Evolutionary conservation across 2,888 invertebrate species (phyloP), one percentile per base, ranked within the genome.

Genomic region (Heliothis peltigera): DNA sequence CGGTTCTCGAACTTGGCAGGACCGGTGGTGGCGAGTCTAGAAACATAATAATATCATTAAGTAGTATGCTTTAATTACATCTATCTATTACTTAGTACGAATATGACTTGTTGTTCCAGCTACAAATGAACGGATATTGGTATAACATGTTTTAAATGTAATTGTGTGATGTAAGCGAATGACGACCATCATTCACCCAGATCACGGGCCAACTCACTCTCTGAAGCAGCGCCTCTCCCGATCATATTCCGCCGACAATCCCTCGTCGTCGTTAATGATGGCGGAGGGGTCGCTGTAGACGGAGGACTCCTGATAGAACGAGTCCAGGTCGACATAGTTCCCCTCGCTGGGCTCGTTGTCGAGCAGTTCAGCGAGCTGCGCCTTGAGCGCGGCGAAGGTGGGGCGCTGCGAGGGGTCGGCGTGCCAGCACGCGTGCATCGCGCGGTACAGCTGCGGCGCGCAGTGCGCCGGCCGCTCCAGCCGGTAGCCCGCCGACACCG

Each of bases 391-490:
- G 0, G 95, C 95, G 87, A 98, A 98, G 68, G 96, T 95, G 0
- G 98, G 98, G 70, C 98, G 93, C 80, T 97, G 96, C 18, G 96
- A 95, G 0, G 97, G 97, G 88, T 97, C 97, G 25, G 97, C 96
- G 84, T 96, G 96, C 96, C 95, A 96, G 86, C 96, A 96, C 5
- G 94, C 85, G 81, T 94, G 93, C 95, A 95, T 95, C 49, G 94
- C 94, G 67, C 91, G 90, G 86, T 95, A 95, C 18, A 95, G 88
- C 58, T 90, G 91, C 0, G 97, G 96, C 78, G 97, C 96, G 91
- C 97, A 98, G 91, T 98, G 97, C 61, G 96, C 96, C 1, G 98
- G 98, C 56, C 97, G 95, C 83, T 97, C 97, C 62, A 98, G 96
- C 0, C 98, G 95, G 87, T 97, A 96, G 22, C 98, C 98, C 79